Conservation (phyloP, 2,797 vertebrate genomes). For the Scarus forsteni region DNA sequence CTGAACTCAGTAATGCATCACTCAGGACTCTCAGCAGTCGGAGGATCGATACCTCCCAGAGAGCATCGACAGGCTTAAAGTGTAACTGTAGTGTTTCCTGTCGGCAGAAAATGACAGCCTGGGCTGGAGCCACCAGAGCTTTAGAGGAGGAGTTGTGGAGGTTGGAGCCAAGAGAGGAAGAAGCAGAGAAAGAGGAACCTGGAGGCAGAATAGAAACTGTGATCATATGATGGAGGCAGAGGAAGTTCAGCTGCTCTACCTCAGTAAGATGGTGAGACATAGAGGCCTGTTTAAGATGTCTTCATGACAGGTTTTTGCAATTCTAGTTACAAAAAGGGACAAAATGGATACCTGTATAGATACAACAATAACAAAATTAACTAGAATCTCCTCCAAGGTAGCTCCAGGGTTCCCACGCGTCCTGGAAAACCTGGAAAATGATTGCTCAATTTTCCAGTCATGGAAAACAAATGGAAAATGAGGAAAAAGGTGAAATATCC, state of each 20-base stretch:
- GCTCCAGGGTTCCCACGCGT: too few relatives aligned
- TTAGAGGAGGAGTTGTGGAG: background rate
- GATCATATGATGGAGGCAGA: conserved; percentile 7
- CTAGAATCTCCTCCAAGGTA: too few relatives aligned
- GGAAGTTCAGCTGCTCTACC: background rate
- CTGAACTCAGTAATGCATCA: background rate
- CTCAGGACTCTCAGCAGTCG: background rate
- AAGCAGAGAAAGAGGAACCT: conserved; percentile 40
- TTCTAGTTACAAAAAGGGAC: too few relatives aligned
- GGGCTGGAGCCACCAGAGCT: background rate
- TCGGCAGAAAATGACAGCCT: conserved; percentile 21
- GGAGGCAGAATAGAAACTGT: conserved; percentile 41
- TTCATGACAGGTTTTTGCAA: background rate
- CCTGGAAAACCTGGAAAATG: too few relatives aligned
- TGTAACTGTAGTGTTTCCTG: conserved; percentile 37
- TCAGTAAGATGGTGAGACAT: conserved; percentile 13
- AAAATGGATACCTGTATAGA: too few relatives aligned
- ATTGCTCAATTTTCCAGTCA: too few relatives aligned
- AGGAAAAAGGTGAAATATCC: too few relatives aligned
- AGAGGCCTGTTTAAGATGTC: background rate
- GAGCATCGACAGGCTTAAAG: conserved; percentile 3
- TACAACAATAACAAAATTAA: too few relatives aligned
- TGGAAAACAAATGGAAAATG: too few relatives aligned
- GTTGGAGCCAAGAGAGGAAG: conserved; percentile 19
- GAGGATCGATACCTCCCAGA: conserved; percentile 14